Conservation (phyloP, 2,888 invertebrate genomes). For the Chymomyza amoena region DNA sequence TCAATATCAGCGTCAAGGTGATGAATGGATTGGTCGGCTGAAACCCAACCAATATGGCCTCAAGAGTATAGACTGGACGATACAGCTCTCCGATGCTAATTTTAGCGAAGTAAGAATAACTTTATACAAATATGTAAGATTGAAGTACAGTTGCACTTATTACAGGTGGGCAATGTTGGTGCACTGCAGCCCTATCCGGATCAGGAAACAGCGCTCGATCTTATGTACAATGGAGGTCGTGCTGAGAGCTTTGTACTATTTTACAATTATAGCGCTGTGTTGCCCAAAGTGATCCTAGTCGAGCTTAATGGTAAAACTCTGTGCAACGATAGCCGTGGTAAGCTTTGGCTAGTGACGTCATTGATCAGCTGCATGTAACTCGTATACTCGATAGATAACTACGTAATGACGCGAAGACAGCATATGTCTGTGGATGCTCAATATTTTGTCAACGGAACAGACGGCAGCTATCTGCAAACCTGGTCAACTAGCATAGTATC, state of each 20-base stretch:
- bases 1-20: conserved; percentile 30
- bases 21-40: conserved; percentile 40
- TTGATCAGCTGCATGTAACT: neutral
- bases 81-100: conserved; percentile 15
- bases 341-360: conserved; percentile 27
- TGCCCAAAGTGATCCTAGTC: conserved; percentile 47
- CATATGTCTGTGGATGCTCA: neutral
- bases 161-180: conserved; percentile 18
- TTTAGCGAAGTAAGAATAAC: neutral
- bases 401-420: conserved; percentile 5
- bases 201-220: conserved; percentile 24
- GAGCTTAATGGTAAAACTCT: conserved; percentile 41
- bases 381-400: conserved; percentile 11
- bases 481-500: neutral
- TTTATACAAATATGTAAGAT: no score
- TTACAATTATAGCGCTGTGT: conserved; percentile 21
- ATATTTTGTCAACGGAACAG: neutral
- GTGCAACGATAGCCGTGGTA: conserved; percentile 41
- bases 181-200: conserved; percentile 38
- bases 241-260: conserved; percentile 41
- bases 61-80: conserved; percentile 34
- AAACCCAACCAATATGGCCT: conserved; percentile 37
- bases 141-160: no score
- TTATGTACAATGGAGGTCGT: conserved; percentile 39
- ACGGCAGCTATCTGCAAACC: neutral